Evolutionary conservation across 2,797 vertebrate species (phyloP).

Genomic region (Cygnus olor): DNA sequence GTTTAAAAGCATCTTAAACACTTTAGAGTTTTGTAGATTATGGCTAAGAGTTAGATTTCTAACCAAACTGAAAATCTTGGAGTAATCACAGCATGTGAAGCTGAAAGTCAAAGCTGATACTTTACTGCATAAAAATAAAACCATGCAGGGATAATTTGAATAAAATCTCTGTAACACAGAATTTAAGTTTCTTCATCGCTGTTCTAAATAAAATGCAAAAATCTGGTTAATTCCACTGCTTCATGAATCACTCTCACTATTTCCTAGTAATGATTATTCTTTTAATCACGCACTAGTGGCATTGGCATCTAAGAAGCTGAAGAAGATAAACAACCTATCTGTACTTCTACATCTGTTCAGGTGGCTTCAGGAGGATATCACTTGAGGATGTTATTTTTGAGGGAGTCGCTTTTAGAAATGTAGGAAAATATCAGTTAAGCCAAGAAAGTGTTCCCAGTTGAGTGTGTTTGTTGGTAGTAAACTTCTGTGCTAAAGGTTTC

Average conservation of each 20-base stretch:
- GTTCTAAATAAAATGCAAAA: neutral
- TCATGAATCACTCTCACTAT: neutral
- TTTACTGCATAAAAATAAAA: neutral
- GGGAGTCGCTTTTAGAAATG: neutral
- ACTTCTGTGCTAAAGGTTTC: neutral
- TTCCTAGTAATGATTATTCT: neutral
- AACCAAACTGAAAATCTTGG: neutral
- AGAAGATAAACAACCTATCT: neutral
- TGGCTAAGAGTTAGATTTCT: neutral
- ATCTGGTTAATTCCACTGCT: neutral
- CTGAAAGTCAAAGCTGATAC: neutral
- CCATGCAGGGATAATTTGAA: neutral
- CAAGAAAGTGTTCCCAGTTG: neutral
- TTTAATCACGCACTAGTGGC: neutral
- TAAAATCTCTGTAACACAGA: neutral
- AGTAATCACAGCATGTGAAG: neutral
- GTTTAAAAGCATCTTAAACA: neutral
- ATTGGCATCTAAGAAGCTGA: neutral
- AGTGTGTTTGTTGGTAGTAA: neutral
- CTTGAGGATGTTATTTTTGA: neutral
- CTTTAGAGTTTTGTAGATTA: neutral
- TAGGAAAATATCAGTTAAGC: neutral
- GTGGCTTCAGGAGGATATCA: neutral
- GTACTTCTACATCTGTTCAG: neutral
- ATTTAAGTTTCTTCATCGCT: neutral